Conservation (phyloP, 2,888 invertebrate species). For the Alsophila aescularia region DNA sequence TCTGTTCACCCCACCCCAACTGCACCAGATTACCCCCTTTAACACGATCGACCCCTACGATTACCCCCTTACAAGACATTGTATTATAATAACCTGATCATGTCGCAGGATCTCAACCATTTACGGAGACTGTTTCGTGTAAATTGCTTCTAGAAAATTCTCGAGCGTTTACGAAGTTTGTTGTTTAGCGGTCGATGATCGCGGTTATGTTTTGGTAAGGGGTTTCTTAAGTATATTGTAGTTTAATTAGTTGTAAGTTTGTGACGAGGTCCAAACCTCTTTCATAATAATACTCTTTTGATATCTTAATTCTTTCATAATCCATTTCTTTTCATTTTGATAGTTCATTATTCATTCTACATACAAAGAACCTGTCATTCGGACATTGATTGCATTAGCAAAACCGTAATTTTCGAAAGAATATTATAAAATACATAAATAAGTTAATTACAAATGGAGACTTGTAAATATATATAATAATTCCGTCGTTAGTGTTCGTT, state of each 20-base stretch:
- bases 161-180: constrained; percentile 51
- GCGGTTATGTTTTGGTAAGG: neutral
- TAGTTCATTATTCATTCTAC: too few relatives aligned
- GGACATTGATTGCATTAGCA: too few relatives aligned
- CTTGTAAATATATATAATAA: too few relatives aligned
- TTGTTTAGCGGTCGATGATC: constrained; percentile 18
- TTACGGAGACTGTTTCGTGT: constrained; percentile 46
- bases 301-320: too few relatives aligned
- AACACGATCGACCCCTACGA: constrained; percentile 7
- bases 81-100: constrained; percentile 43
- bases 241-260: neutral
- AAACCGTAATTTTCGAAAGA: too few relatives aligned
- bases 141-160: constrained; percentile 56
- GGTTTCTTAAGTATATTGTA: neutral
- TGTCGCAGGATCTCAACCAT: constrained; percentile 41
- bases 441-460: too few relatives aligned
- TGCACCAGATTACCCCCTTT: constrained; percentile 10
- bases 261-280: too few relatives aligned
- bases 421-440: too few relatives aligned
- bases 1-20: neutral
- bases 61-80: constrained; percentile 29
- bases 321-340: too few relatives aligned
- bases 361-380: too few relatives aligned
- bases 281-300: too few relatives aligned
- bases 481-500: too few relatives aligned